Evolutionary conservation across 2,888 invertebrate genomes (phyloP).

Genomic region (Cheilosia soror): DNA sequence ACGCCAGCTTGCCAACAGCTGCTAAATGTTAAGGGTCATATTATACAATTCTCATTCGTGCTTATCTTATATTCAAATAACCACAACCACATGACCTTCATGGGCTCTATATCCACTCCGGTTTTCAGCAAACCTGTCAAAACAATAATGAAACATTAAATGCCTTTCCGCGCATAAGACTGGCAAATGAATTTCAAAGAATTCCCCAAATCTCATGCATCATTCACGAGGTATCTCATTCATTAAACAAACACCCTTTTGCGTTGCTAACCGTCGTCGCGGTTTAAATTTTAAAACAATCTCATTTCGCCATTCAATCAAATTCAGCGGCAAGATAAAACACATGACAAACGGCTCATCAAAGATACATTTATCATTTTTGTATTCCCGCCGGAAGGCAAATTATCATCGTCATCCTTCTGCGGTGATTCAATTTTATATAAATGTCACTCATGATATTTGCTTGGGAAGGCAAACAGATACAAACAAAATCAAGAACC

Average conservation of each 20-base stretch:
- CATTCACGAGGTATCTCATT: no score
- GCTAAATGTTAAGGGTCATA: no score
- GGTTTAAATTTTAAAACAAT: conserved; percentile 1
- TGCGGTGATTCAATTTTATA: conserved; percentile 24
- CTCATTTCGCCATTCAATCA: conserved; percentile 7
- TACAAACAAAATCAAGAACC: background rate
- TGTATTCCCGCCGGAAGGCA: background rate
- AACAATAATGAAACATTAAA: no score
- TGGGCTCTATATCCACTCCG: no score
- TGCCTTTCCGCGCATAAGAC: no score
- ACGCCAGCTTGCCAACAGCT: no score
- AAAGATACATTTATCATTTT: conserved; percentile 52
- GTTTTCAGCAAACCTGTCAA: no score
- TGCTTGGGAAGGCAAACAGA: background rate
- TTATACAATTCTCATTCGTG: no score
- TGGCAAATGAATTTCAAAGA: no score
- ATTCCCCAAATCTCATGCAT: background rate
- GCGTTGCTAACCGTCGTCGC: background rate
- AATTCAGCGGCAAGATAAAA: background rate
- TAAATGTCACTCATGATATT: conserved; percentile 18
- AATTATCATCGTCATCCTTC: conserved; percentile 32
- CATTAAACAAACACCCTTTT: no score
- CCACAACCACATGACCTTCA: no score
- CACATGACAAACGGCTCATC: conserved; percentile 49
- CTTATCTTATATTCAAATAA: no score